Evolutionary conservation across 2,797 vertebrate species (phyloP), one percentile per base, ranked within the genome.

Genomic region (Cuniculus paca): DNA sequence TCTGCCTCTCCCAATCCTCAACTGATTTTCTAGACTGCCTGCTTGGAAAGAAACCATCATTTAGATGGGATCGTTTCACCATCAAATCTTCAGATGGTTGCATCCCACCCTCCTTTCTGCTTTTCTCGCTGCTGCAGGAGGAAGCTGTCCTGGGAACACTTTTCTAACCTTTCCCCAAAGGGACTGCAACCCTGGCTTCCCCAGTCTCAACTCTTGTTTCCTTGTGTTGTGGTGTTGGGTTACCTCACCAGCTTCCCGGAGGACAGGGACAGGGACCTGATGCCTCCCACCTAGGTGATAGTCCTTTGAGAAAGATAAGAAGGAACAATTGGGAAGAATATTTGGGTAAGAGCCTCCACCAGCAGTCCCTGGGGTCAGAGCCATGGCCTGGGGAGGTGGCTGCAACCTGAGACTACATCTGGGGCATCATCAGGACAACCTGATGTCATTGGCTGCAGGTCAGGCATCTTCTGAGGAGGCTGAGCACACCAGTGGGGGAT

Each of bases 261-360:
- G 28, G 26, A n/a, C 52, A 12, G 34, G 39, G 31, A 39, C 45
- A 14, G 34, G 22, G 28, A 24, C 16, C 19, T 20, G 54, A 22
- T 11, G 20, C 36, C 60, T 39, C 0, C 10, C 13, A 48, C 10
- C 48, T 20, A 1, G 45, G 31, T 81, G 75, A 28, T 6, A 72
- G 36, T 83, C 3, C 22, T 45, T 28, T 3, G 0, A 22, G 16
- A 4, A 17, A 85, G 81, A 28, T 42, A 56, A 88, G 9, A 0
- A 1, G 14, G 4, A 42, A 17, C 6, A 24, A 2, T 0, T 22
- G 19, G 8, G 39, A 0, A 5, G 60, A 74, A 28, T 36, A 24
- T 58, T 26, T 0, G 5, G 26, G 34, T 16, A 3, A 61, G 48
- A 65, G 22, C n/a, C 70, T 28, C 42, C 6, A 13, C 90, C n/a